Conservation (phyloP, 2,113 vertebrate species). For the Capreolus pygargus region DNA sequence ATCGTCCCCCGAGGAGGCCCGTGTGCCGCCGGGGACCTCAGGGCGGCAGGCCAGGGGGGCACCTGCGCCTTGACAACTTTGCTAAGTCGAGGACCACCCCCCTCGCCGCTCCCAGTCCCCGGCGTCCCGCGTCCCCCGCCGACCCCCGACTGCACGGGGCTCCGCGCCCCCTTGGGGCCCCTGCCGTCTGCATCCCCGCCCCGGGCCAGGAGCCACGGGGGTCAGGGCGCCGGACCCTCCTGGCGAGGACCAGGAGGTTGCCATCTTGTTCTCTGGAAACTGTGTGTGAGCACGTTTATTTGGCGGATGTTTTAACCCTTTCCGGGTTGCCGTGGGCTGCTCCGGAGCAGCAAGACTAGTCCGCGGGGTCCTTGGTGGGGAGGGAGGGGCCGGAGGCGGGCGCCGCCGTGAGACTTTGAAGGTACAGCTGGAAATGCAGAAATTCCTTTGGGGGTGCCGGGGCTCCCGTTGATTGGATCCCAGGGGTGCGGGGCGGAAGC, state of each 20-base stretch:
- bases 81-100: constrained; percentile 60
- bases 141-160: neutral
- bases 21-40: accelerated
- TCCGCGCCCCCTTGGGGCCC: neutral
- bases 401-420: neutral
- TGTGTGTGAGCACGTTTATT: constrained; percentile 39
- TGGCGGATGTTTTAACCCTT: constrained; percentile 1
- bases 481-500: too few relatives aligned
- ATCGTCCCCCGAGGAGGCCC: neutral
- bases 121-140: neutral
- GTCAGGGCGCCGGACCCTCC: constrained; percentile 6
- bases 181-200: accelerated
- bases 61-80: constrained; percentile 65
- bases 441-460: neutral
- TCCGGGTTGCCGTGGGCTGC: too few relatives aligned
- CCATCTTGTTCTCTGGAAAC: constrained; percentile 78
- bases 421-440: neutral
- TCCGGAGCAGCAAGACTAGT: accelerated
- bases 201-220: neutral
- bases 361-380: neutral
- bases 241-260: constrained; percentile 70
- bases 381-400: accelerated
- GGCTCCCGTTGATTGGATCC: neutral
- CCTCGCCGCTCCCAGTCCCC: neutral
- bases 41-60: neutral